Evolutionary conservation across 2,888 invertebrate genomes (phyloP), one percentile per base, ranked within the genome.

Genomic region (Chorisops tibialis): DNA sequence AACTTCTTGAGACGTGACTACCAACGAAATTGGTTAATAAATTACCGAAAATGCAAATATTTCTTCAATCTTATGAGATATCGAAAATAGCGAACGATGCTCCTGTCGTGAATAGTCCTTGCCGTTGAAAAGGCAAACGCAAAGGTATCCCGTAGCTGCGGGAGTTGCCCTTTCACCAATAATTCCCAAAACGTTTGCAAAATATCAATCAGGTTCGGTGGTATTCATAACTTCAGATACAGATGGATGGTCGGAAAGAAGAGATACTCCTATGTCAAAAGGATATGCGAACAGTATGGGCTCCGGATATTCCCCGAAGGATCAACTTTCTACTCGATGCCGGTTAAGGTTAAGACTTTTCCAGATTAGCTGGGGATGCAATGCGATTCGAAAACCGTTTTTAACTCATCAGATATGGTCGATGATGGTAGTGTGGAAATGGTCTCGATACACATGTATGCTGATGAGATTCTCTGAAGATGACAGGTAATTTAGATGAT

Each of bases 11-110:
- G 56, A 56, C 56, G 56, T 56, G 56, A 43, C 56, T 56, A 30
- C 45, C 56, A 43, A 43, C 24, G 30, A 56, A 56, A 56, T 56
- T 56, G 56, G 56, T 56, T 56, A 56, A 56, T 56, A 56, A 56
- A 43, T 56, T 56, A 56, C 56, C 56, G 56, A 56, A 56, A 56
- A 56, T 56, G 56, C 56, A 56, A 56, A 56, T 54, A 54, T 54
- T 18, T 43, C 43, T 45, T 56, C 22, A 35, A 19, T 41, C 16
- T n/a, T 22, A 16, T 14, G 24, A 21, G 21, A 24, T 47, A 35
- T 6, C 24, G 16, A 35, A 35, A 50, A 1, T 30, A 24, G 50
- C 5, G 30, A 50, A 50, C n/a, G 49, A 35, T 14, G 49, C 35
- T 14, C 30, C 18, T 7, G 16, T 43, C 38, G 39, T 9, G 38